A percentile compares a stretch with the other conserved stretches of the same genome.
phyloP scores from a whole-genome alignment of 2,113 vertebrate species.

The Cynoglossus semilaevis region DNA sequence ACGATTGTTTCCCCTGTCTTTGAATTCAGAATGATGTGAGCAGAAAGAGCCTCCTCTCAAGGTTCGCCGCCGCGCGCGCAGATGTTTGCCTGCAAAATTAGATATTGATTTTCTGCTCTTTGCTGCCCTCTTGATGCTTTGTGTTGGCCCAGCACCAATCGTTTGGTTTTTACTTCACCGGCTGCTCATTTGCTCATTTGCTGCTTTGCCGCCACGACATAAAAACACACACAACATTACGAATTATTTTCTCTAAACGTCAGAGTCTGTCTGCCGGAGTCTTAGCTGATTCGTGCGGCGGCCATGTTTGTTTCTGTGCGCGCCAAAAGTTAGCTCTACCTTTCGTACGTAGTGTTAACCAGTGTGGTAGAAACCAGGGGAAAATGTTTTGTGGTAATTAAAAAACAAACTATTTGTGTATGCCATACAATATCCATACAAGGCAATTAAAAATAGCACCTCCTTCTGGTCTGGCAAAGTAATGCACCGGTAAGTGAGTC shows the following conservation, averaged over 20 bases:
- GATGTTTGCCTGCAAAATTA: constrained; percentile 55
- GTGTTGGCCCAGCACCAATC: constrained; percentile 15
- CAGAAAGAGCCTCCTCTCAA: background rate
- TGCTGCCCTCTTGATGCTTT: constrained; percentile 15
- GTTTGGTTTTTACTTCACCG: background rate
- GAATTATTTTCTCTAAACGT: background rate
- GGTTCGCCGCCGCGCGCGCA: constrained; percentile 8
- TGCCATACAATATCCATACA: too few species aligned
- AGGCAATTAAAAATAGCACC: too few species aligned
- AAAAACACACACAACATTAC: background rate
- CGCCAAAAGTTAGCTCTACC: too few species aligned
- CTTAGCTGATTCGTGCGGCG: too few species aligned
- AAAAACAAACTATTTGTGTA: too few species aligned
- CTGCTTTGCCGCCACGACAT: background rate
- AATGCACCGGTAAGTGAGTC: too few species aligned
- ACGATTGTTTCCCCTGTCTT: background rate
- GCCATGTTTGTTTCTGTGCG: constrained; percentile 5
- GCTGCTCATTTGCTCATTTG: background rate
- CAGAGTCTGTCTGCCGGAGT: constrained; percentile 2
- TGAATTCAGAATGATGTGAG: background rate
- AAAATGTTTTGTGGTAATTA: too few species aligned
- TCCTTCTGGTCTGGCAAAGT: too few species aligned
- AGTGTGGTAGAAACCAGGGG: too few species aligned
- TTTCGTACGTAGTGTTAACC: too few species aligned
- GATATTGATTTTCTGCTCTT: constrained; percentile 55